Conservation (phyloP, 2,113 vertebrate species). For the Thymallus thymallus region DNA sequence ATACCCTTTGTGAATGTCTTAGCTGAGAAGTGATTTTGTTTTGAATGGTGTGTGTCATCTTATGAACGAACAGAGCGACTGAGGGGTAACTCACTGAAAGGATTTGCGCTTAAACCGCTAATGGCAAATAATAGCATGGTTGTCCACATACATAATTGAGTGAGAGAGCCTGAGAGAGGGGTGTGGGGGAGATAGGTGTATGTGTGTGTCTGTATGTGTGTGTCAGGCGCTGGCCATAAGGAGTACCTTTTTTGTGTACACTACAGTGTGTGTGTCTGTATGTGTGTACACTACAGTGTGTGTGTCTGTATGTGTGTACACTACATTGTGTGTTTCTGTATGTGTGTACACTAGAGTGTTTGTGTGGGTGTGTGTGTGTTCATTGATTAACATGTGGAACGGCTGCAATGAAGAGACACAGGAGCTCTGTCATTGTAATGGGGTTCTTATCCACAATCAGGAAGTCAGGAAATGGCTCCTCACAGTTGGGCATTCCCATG, state of each 20-base stretch:
- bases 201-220: not conserved
- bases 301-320: no score
- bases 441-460: not conserved
- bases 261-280: not conserved
- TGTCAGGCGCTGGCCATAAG: no score
- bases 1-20: not conserved
- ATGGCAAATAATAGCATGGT: slow-evolving; percentile 1
- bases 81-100: slow-evolving; percentile 21
- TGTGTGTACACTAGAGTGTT: not conserved
- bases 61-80: not conserved
- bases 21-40: slow-evolving; percentile 17
- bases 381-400: not conserved
- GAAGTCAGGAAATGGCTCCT: slow-evolving; percentile 1
- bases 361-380: not conserved
- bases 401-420: slow-evolving; percentile 1
- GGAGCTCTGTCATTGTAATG: not conserved
- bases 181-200: slow-evolving; percentile 6
- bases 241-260: not conserved
- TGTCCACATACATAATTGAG: slow-evolving; percentile 16
- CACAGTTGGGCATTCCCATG: not conserved
- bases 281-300: not conserved
- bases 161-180: slow-evolving; percentile 12
- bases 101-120: slow-evolving; percentile 1
- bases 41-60: not conserved
- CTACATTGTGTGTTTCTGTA: not conserved